Base-by-base conservation (phyloP, 2,888 invertebrate genomes). In the Drosophila kokeensis region DNA sequence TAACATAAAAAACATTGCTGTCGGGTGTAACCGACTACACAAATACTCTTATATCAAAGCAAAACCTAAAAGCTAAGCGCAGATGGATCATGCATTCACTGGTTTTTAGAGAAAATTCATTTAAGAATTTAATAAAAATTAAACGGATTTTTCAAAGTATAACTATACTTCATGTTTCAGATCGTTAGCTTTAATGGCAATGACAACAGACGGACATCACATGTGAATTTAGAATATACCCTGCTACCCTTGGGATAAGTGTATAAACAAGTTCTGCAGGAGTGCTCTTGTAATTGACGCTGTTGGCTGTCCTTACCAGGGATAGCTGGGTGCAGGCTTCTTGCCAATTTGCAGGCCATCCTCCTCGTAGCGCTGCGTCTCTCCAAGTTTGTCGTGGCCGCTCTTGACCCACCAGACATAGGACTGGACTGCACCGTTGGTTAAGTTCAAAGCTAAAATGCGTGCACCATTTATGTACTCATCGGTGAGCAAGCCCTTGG, bases 401-500 rank as follows among this genome's bases (percentile, higher is more conserved):
- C 90, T 91, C 69, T 94, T 94, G 68, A 94, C 94, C 94, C 95
- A 95, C 94, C 95, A 95, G 7, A 94, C 95, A 59, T 94, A 94
- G 69, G 94, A 94, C 54, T 94, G 93, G 49, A 95, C 93, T 21
- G 94, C 93, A 7, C 95, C 95, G 60, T 95, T 95, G 57, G 95
- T 94, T 42, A 94, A 94, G 91, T 96, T 95, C 69, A 95, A 93
- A 48, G 95, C 94, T 73, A 96, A 92, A 61, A 95, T 94, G 69
- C 95, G 93, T 42, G 95, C 94, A 54, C 95, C 94, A 49, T 95
- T 93, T 61, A 95, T 94, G 79, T 94, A 94, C 64, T 93, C 93
- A 89, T 95, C 95, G 27, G 95, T 94, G 48, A 97, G 94, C 76
- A 97, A 93, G 40, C 96, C 96, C 92, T 95, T 95, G 30, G 96